Evolutionary conservation across 1,140 invertebrate species (phyloP), one percentile per base, ranked within the genome.

Genomic region (Lasaia peninsularis): DNA sequence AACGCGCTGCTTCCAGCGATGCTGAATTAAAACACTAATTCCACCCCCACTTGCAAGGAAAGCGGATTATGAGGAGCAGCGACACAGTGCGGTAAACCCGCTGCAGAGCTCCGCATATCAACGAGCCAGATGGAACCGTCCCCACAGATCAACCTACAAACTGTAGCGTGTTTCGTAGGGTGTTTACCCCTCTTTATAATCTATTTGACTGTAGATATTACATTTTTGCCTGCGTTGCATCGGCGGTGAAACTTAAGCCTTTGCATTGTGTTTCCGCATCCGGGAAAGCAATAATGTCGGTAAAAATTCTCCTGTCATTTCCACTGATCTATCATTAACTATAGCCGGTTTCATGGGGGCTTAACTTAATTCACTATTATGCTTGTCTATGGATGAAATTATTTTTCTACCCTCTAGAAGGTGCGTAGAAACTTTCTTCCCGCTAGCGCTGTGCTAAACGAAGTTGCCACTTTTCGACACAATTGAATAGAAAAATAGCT

Each of bases 41-140:
- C 63, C 40, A 48, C 50, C 44, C 54, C 37, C 62, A 57, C 57
- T 60, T 40, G 53, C 52, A 58, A 57, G 50, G 40, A 67, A 64
- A 67, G 64, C 61, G 61, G 67, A 67, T 70, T 70, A 70, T 62
- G 64, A 52, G 57, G 35, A 65, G 51, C 58, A 55, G 56, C 59
- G 62, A 64, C 64, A 60, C 63, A 62, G 60, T 44, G 49, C 56
- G 59, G 64, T 66, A 63, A 64, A 60, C 64, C 58, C 62, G 31
- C 37, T 52, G 57, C 40, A 58, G 58, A 58, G 56, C 52, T 62
- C 44, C 54, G 52, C 63, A 61, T 67, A 64, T 70, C 64, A 64
- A 64, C 61, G 53, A 64, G 56, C 52, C 58, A 69, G 55, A 66
- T 61, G 60, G 35, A 63, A 53, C 44, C 50, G 52, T 52, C n/a